Base-by-base conservation (phyloP, 2,113 vertebrate genomes). In the Muntiacus reevesi region DNA sequence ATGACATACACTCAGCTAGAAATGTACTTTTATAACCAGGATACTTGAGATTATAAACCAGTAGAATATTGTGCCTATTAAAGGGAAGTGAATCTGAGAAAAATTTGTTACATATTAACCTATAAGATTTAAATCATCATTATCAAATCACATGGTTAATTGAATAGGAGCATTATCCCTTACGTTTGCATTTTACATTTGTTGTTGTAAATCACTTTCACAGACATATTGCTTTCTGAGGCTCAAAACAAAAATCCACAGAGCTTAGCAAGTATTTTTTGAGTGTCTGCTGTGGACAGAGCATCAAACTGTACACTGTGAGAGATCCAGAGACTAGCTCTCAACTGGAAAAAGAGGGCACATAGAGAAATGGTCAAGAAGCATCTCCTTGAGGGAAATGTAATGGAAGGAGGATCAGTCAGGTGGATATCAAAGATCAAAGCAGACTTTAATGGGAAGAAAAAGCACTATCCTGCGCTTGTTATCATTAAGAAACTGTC, bases 1-100 rank as follows among this genome's bases (percentile, higher is more conserved):
- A 0, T 95, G 91, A 92, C 89, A 97, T 36, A 92, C 64, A 94
- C 59, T 95, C 86, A 91, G 83, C 83, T 91, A 86, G 79, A 95
- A 98, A 82, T 67, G 25, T 71, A 87, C 36, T 85, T 95, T 90
- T 71, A 52, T 81, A 97, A 94, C 71, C 59, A 93, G 89, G 54
- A 98, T 92, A 95, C 45, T 60, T 97, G 87, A 97, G 87, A 95
- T 97, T 97, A 96, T 89, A 97, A 98, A 28, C 89, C 36, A 94
- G 71, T 88, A 93, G 87, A 94, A 93, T 94, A 87, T 54, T 71
- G 25, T 97, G 64, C 83, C 28, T 97, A 94, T 93, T 89, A 93
- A 97, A 95, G 25, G 76, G 30, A 28, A 95, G 43, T 30, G 33
- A 93, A 82, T 87, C 59, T 93, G 40, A 95, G 71, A 95, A 93